Evolutionary conservation across 2,113 vertebrate species (phyloP).

Genomic region (Lepisosteus osseus): DNA sequence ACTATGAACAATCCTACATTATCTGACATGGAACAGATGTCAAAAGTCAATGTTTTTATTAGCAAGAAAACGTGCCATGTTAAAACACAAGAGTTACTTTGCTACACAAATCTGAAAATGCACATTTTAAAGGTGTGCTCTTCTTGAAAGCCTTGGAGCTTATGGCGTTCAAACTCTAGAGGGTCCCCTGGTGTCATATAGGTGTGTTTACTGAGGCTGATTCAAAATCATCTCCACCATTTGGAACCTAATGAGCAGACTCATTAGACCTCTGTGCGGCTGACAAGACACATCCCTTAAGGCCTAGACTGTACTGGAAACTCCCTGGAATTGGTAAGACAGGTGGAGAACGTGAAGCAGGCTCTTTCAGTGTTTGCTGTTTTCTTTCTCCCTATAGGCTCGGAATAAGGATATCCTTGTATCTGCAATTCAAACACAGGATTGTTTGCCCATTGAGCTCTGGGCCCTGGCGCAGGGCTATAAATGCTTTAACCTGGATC

Average conservation of each 20-base stretch:
- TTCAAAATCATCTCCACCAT: conserved; percentile 48
- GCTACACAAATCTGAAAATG: conserved; percentile 1
- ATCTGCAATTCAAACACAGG: not conserved
- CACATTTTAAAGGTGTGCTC: conserved; percentile 14
- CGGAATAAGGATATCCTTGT: not conserved
- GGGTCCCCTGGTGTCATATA: no score
- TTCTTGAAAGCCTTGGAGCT: conserved; percentile 40
- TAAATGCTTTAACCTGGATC: not conserved
- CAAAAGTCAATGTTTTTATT: conserved; percentile 59
- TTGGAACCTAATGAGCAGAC: conserved; percentile 31
- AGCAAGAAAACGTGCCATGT: conserved; percentile 22
- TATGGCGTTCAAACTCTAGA: conserved; percentile 35
- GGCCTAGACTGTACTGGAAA: not conserved
- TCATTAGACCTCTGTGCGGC: conserved; percentile 31
- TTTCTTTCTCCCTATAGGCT: not conserved
- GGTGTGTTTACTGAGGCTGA: conserved; percentile 45
- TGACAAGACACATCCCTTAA: conserved; percentile 4
- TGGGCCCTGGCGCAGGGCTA: not conserved
- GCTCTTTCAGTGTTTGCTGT: not conserved
- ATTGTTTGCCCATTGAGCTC: not conserved
- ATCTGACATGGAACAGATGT: conserved; percentile 38
- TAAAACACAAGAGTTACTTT: conserved; percentile 10
- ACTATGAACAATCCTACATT: conserved; percentile 44
- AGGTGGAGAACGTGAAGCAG: not conserved
- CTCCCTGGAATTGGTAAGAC: conserved; percentile 7